Base-by-base conservation (phyloP, 2,797 vertebrate genomes). In the Dallia pectoralis region DNA sequence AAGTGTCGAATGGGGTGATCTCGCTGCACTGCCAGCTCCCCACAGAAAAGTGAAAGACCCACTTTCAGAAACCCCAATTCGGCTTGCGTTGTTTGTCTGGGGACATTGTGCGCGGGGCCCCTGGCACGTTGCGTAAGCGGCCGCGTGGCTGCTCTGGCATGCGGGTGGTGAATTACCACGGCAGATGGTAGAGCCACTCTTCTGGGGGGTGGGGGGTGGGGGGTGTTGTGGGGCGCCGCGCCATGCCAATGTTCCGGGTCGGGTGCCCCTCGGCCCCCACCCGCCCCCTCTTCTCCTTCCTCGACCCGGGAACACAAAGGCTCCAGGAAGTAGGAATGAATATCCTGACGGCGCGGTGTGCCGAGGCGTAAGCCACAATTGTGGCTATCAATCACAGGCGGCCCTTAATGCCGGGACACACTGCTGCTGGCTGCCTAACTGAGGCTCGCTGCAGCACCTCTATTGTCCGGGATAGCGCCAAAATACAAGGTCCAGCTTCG, bases 271-370 rank as follows among this genome's bases (percentile, higher is more conserved):
- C 80, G 73, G 73, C 76, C 70, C 75, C 74, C 70, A 48, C 32
- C 8, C 33, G 48, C 49, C 72, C 33, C 14, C 14, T 69, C 72
- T 70, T 74, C 61, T 49, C 72, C 68, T 22, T 68, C 72, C 74
- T 74, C 75, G 67, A 74, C 81, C 88, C 33, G 81, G 76, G 77
- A 86, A 82, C 84, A 93, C 92, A 92, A 93, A 92, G 85, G 85
- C 71, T 84, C 86, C 89, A 92, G 92, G 92, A 93, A 93, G 90
- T 92, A 77, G 87, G 84, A 87, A 91, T 90, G 90, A 87, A 88
- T 87, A 82, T 81, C 77, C 82, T 78, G 74, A 74, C 79, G 74
- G 81, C 87, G 85, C 86, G 84, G 88, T 85, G 72, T 88, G 90
- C 85, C 85, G 87, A 91, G 90, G 84, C 82, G 78, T 81, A 78